phyloP scores from a whole-genome alignment of 1,140 invertebrate species.

The Dendrolimus punctatus region DNA sequence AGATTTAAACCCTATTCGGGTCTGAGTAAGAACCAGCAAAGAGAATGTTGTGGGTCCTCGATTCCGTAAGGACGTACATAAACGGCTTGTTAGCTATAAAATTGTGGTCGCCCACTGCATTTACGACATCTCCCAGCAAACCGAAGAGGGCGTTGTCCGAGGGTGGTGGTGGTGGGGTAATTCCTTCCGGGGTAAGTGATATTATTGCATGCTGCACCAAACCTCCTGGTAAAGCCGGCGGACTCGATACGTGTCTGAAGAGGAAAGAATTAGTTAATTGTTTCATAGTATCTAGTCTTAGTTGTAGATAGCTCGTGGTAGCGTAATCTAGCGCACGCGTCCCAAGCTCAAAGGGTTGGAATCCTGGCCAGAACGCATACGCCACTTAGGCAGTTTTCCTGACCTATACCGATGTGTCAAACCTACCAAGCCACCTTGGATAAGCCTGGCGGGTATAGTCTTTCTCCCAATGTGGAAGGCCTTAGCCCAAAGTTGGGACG shows the following conservation, averaged over 20 bases:
- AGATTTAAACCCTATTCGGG: background rate
- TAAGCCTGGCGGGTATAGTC: no score
- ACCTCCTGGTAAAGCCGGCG: slow-evolving; percentile 5
- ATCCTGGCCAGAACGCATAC: no score
- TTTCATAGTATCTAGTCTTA: background rate
- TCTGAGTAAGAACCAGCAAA: slow-evolving; percentile 3
- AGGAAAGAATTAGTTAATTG: background rate
- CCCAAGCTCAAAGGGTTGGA: no score
- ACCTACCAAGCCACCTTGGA: no score
- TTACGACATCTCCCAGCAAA: background rate
- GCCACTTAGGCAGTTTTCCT: no score
- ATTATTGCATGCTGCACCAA: slow-evolving; percentile 4
- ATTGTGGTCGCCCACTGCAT: slow-evolving; percentile 1
- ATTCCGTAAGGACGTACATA: slow-evolving; percentile 5
- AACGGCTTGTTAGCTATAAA: slow-evolving; percentile 13
- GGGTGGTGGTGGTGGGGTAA: slow-evolving; percentile 1
- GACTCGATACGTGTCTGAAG: slow-evolving; percentile 12
- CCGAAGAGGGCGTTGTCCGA: background rate
- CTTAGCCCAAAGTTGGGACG: no score
- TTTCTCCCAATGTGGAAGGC: no score
- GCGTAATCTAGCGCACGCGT: no score
- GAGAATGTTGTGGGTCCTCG: slow-evolving; percentile 3
- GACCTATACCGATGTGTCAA: no score
- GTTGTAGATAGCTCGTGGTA: no score
- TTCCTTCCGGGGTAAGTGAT: slow-evolving; percentile 1